These are phyloP conservation scores for Cerceris ruficornis DNA, from an alignment of 2,888 invertebrate genomes.

Conservation along the genomic window DNA sequence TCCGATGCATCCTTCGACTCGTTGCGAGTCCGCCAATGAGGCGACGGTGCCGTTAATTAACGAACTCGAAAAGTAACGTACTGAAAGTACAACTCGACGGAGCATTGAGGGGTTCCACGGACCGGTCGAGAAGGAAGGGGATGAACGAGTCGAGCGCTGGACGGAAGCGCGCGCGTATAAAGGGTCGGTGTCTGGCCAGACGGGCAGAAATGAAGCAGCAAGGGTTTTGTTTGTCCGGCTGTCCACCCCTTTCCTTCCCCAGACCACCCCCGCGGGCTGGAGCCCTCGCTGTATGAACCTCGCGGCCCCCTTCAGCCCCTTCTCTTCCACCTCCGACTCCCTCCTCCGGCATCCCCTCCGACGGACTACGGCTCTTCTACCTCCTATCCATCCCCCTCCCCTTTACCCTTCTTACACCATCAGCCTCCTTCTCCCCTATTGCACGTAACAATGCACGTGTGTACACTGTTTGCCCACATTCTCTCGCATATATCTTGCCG, in stretches of 20 bases:
- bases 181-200: slow-evolving; percentile 80
- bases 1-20: slow-evolving; percentile 58
- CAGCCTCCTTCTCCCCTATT: slow-evolving; percentile 48
- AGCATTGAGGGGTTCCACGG: slow-evolving; percentile 53
- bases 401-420: slow-evolving; percentile 51
- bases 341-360: slow-evolving; percentile 54
- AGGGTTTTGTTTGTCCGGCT: slow-evolving; percentile 82
- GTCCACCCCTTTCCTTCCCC: slow-evolving; percentile 79
- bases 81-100: slow-evolving; percentile 62
- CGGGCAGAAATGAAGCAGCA: slow-evolving; percentile 81
- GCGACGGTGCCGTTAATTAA: slow-evolving; percentile 77
- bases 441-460: slow-evolving; percentile 74
- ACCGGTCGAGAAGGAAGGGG: slow-evolving; percentile 48
- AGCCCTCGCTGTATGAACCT: slow-evolving; percentile 64
- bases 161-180: slow-evolving; percentile 72
- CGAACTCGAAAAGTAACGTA: slow-evolving; percentile 76
- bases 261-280: slow-evolving; percentile 63
- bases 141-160: slow-evolving; percentile 62
- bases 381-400: slow-evolving; percentile 47
- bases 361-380: slow-evolving; percentile 47
- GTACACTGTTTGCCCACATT: slow-evolving; percentile 77
- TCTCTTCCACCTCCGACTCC: slow-evolving; percentile 52
- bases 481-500: slow-evolving; percentile 74
- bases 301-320: slow-evolving; percentile 62
- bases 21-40: slow-evolving; percentile 49